These are phyloP conservation scores for Drosophila fuyamai DNA, from an alignment of 1,140 invertebrate genomes.

Conservation along the genomic window DNA sequence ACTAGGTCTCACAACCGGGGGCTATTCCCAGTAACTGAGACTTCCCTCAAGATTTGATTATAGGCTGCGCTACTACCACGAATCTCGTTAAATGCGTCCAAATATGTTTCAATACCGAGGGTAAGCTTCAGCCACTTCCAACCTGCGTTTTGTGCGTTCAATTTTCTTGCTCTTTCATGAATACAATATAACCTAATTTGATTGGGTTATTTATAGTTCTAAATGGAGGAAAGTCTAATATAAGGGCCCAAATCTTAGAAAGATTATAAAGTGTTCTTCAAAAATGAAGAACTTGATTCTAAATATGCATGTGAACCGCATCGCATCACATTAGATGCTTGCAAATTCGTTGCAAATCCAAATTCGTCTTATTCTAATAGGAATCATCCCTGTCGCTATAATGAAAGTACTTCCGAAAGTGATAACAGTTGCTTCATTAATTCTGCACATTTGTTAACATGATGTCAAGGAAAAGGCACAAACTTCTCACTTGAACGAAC, in stretches of 20 bases:
- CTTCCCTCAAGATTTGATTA: slow-evolving; percentile 58
- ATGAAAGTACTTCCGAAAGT: too few relatives aligned
- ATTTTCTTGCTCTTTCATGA: slow-evolving; percentile 2
- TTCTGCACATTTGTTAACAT: too few relatives aligned
- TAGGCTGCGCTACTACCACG: neutral
- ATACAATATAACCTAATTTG: slow-evolving; percentile 31
- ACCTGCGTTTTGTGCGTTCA: slow-evolving; percentile 23
- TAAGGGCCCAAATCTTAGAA: neutral
- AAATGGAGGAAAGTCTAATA: neutral
- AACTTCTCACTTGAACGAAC: too few relatives aligned
- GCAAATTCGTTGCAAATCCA: too few relatives aligned
- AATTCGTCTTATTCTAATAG: too few relatives aligned
- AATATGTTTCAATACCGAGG: slow-evolving; percentile 25
- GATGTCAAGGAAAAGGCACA: too few relatives aligned
- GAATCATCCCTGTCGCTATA: too few relatives aligned
- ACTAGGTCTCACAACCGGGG: slow-evolving; percentile 3
- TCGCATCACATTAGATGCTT: too few relatives aligned
- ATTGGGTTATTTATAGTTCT: slow-evolving; percentile 29
- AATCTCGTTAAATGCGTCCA: slow-evolving; percentile 37
- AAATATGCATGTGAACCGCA: too few relatives aligned
- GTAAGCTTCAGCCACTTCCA: slow-evolving; percentile 6
- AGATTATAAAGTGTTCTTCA: too few relatives aligned
- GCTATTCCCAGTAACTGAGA: slow-evolving; percentile 45
- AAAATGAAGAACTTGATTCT: too few relatives aligned
- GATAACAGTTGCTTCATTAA: too few relatives aligned